These are phyloP conservation scores for Meandrusa payeni DNA, from an alignment of 2,888 invertebrate species.

Conservation along the genomic window DNA sequence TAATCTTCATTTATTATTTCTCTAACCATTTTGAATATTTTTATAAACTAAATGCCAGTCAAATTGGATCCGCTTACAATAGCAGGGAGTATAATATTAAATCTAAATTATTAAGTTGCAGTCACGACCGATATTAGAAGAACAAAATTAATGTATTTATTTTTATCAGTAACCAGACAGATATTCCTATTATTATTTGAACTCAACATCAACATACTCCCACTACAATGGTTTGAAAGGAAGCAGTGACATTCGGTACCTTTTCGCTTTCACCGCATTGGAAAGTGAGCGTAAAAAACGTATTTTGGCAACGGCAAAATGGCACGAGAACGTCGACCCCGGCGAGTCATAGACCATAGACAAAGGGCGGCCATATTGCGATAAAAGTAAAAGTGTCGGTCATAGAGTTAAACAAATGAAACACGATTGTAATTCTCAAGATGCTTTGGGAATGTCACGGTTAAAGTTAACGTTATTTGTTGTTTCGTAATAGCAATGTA, in stretches of 20 bases:
- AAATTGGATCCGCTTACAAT: slow-evolving; percentile 1
- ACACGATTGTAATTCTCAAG: slow-evolving; percentile 69
- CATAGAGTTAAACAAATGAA: slow-evolving; percentile 41
- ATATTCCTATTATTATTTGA: slow-evolving; percentile 63
- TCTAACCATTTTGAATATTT: neutral
- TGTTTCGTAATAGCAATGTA: slow-evolving; percentile 49
- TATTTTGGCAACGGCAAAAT: slow-evolving; percentile 75
- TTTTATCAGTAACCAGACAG: slow-evolving; percentile 22
- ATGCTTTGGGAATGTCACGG: slow-evolving; percentile 78
- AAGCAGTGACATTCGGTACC: slow-evolving; percentile 76
- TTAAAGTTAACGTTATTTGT: slow-evolving; percentile 45
- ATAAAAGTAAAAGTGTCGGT: slow-evolving; percentile 71
- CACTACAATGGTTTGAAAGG: slow-evolving; percentile 75
- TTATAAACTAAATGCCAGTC: slow-evolving; percentile 5
- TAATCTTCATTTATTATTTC: neutral
- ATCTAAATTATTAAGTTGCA: slow-evolving; percentile 6
- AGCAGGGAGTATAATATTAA: neutral
- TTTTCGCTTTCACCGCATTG: slow-evolving; percentile 80
- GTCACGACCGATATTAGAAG: slow-evolving; percentile 17
- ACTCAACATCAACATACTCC: slow-evolving; percentile 58
- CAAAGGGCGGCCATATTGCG: slow-evolving; percentile 68
- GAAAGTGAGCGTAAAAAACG: slow-evolving; percentile 80
- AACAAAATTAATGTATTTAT: slow-evolving; percentile 41
- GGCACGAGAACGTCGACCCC: slow-evolving; percentile 69
- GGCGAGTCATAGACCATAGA: slow-evolving; percentile 62